Conservation (phyloP, 2,888 invertebrate genomes). For the Lithosia quadra region DNA sequence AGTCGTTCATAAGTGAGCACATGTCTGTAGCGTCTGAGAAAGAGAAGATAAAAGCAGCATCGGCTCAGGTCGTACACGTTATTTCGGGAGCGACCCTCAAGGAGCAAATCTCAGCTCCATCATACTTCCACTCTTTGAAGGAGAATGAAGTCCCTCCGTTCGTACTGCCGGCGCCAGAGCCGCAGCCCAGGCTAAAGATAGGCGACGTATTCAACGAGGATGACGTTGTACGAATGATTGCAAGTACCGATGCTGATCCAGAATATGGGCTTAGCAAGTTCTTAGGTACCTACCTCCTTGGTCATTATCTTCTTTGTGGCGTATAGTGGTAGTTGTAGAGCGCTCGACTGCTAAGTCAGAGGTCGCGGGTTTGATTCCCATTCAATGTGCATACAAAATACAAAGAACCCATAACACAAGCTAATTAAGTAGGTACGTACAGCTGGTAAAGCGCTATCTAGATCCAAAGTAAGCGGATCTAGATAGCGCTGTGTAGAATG, state of each 20-base stretch:
- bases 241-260: slow-evolving; percentile 58
- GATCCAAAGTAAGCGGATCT: too few relatives aligned
- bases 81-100: slow-evolving; percentile 43
- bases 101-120: slow-evolving; percentile 75
- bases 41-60: slow-evolving; percentile 54
- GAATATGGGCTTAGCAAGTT: slow-evolving; percentile 57
- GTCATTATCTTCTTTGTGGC: neutral
- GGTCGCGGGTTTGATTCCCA: too few relatives aligned
- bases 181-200: slow-evolving; percentile 61
- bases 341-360: too few relatives aligned
- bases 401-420: too few relatives aligned
- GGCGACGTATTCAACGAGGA: slow-evolving; percentile 65
- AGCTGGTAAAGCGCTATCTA: too few relatives aligned
- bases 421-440: too few relatives aligned
- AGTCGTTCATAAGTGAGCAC: slow-evolving; percentile 36
- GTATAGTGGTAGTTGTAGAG: too few relatives aligned
- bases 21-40: neutral
- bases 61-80: slow-evolving; percentile 56
- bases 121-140: slow-evolving; percentile 71
- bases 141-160: slow-evolving; percentile 77
- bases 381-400: too few relatives aligned
- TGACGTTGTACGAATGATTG: slow-evolving; percentile 71
- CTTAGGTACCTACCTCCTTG: slow-evolving; percentile 55
- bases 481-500: too few relatives aligned
- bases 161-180: slow-evolving; percentile 56